Percentiles rank a stretch among this genome's conserved stretches.
phyloP scores from a whole-genome alignment of 2,797 vertebrate genomes.

The Dipus sagitta region DNA sequence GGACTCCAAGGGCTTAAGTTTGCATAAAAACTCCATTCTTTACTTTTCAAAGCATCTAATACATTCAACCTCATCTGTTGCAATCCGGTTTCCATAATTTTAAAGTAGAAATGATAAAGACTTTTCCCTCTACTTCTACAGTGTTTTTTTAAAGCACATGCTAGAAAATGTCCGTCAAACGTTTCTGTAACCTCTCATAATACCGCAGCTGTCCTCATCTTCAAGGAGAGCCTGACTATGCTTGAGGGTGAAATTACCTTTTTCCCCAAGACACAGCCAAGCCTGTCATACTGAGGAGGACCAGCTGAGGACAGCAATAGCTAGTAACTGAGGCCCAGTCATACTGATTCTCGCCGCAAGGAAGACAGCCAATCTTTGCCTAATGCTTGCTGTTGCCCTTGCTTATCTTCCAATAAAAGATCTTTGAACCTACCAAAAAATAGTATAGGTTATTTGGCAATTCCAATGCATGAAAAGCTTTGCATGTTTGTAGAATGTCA shows the following conservation, averaged over 20 bases:
- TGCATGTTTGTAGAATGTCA: background rate
- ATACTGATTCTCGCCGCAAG: background rate
- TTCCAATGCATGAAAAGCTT: background rate
- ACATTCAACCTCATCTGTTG: background rate
- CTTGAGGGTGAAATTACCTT: background rate
- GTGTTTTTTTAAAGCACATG: background rate
- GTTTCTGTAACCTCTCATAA: background rate
- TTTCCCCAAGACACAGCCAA: background rate
- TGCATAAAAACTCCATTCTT: background rate
- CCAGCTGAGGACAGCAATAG: background rate
- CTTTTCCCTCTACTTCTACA: background rate
- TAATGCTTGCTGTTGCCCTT: background rate
- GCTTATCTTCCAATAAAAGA: accelerated
- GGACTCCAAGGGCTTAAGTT: background rate
- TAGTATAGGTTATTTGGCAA: background rate
- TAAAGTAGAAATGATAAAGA: slow-evolving; percentile 11
- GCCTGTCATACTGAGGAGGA: background rate
- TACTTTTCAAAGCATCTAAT: background rate
- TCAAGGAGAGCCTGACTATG: background rate
- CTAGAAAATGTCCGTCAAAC: background rate
- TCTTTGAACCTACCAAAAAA: background rate
- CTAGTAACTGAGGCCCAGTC: background rate
- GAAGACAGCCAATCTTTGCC: background rate
- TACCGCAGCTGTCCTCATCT: background rate
- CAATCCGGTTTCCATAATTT: background rate